Evolutionary conservation across 2,797 vertebrate species (phyloP).

Genomic region (Smutsia gigantea): DNA sequence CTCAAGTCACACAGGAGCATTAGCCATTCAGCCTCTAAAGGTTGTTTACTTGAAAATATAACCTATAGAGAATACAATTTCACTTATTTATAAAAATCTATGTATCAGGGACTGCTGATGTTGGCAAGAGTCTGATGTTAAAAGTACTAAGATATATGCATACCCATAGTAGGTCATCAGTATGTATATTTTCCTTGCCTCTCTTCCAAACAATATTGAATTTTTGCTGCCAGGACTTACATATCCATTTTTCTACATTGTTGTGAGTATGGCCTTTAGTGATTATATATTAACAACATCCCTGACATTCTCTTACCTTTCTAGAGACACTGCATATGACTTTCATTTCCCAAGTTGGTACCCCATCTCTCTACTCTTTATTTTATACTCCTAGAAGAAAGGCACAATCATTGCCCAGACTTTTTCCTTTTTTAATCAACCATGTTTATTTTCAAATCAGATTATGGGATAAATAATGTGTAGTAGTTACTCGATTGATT

Average conservation of each 20-base stretch:
- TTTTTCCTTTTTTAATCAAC: constrained; percentile 15
- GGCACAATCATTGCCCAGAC: neutral
- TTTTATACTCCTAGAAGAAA: constrained; percentile 1
- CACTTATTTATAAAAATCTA: neutral
- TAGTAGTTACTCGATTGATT: constrained; percentile 34
- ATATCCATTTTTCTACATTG: neutral
- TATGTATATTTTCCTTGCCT: neutral
- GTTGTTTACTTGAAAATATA: constrained; percentile 51
- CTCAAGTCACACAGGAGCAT: constrained; percentile 19
- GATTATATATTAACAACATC: neutral
- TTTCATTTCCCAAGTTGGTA: neutral
- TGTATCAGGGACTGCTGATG: neutral
- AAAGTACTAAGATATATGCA: neutral
- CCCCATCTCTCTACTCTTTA: neutral
- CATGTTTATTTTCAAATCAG: constrained; percentile 45
- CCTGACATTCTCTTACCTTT: neutral
- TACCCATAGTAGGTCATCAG: neutral
- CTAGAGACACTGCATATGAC: neutral
- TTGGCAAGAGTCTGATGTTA: neutral
- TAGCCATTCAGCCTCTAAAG: neutral
- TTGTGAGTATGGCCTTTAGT: neutral
- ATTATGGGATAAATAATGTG: neutral
- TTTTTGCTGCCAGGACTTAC: neutral
- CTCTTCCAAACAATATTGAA: neutral
- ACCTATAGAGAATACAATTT: neutral